Evolutionary conservation across 2,888 invertebrate species (phyloP), one percentile per base, ranked within the genome.

Genomic region (Capitulum mitella): DNA sequence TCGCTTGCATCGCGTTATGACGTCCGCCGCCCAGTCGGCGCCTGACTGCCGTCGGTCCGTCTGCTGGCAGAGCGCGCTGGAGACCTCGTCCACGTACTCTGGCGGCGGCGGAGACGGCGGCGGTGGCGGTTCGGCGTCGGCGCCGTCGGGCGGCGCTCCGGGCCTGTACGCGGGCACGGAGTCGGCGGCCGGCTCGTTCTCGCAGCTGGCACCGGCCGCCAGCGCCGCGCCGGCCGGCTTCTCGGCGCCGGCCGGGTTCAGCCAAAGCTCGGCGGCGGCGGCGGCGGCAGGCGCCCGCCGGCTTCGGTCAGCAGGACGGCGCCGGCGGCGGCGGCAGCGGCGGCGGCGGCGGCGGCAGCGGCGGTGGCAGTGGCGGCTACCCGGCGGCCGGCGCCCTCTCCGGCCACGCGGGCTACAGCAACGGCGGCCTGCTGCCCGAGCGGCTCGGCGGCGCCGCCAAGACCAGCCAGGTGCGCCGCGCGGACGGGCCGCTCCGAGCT

Each of bases 361-460:
- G 14, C 1, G 61, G 32, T 14, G 61, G 32, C 32, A 32, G n/a
- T n/a, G 54, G 32, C 29, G 10, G 54, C 54, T 54, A n/a, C 54
- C 10, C 54, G 26, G 26, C 54, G n/a, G 54, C n/a, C 10, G 51
- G 51, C 51, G 51, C 19, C 12, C 54, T 54, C 22, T 3, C n/a
- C 54, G 70, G 22, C 22, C 70, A 70, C 29, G 8, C 70, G 6
- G 37, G 37, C 34, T 70, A 70, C 70, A 70, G 37, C 26, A 70
- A 70, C 70, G 70, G 70, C 70, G 37, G 37, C 22, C 22, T 70
- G 37, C 34, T 70, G 70, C 37, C 70, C 37, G 70, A 70, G 37
- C 70, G 70, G 37, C 70, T 70, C n/a, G 54, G 54, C 34, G 37
- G 37, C 22, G 3, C 70, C 8, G 70, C 37, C 22, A 70, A 70